These are phyloP conservation scores for Rhagophthalmus giganteus DNA, from an alignment of 2,888 invertebrate species.

Conservation along the genomic window DNA sequence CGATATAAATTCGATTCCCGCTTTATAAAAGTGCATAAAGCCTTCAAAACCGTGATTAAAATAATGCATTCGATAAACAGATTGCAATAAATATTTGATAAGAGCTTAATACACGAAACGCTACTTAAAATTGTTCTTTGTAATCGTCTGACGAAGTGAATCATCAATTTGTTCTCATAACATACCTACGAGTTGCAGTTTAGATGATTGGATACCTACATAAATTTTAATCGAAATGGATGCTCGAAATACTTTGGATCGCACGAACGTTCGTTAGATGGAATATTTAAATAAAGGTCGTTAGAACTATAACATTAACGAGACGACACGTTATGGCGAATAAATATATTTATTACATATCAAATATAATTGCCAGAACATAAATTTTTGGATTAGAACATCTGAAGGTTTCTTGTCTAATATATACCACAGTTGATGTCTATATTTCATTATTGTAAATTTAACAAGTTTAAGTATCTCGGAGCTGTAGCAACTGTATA, in stretches of 20 bases:
- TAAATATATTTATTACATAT: constrained; percentile 7
- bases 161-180: constrained; percentile 16
- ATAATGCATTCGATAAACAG: constrained; percentile 54
- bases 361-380: constrained; percentile 5
- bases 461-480: constrained; percentile 2
- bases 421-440: constrained; percentile 5
- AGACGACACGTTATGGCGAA: constrained; percentile 6
- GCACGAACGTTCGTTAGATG: constrained; percentile 1
- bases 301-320: constrained; percentile 5
- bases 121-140: constrained; percentile 53
- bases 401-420: constrained; percentile 7
- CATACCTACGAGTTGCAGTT: neutral
- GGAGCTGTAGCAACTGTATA: neutral
- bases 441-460: constrained; percentile 2
- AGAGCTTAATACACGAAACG: constrained; percentile 53
- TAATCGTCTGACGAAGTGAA: constrained; percentile 21
- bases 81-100: constrained; percentile 56
- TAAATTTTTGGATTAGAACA: constrained; percentile 9
- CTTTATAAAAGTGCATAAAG: constrained; percentile 53
- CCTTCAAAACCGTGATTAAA: constrained; percentile 54
- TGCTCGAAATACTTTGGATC: constrained; percentile 1
- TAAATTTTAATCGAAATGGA: neutral
- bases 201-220: too few species aligned
- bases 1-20: constrained; percentile 47
- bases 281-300: constrained; percentile 5